phyloP scores from a whole-genome alignment of 2,888 invertebrate species.

The Drosophila recens region DNA sequence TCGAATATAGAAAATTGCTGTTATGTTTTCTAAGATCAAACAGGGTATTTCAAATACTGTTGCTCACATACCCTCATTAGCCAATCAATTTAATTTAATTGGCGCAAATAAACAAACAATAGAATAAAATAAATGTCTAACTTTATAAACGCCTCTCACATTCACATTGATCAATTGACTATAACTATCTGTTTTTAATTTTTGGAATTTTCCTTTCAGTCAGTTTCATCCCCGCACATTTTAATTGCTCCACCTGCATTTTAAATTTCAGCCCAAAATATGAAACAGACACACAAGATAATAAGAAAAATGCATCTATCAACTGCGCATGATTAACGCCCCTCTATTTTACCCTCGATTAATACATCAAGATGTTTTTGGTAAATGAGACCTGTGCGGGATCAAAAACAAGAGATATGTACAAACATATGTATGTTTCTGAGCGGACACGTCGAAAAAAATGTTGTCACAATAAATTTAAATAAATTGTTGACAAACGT shows the following conservation, averaged over 20 bases:
- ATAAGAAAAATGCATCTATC: slow-evolving; percentile 50
- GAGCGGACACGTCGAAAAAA: slow-evolving; percentile 30
- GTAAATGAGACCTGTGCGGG: slow-evolving; percentile 21
- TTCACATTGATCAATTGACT: slow-evolving; percentile 58
- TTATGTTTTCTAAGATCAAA: too few species aligned
- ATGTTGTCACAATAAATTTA: slow-evolving; percentile 82
- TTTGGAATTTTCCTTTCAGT: slow-evolving; percentile 23
- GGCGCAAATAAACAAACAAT: slow-evolving; percentile 17
- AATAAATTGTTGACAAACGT: slow-evolving; percentile 82
- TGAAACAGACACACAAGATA: not conserved
- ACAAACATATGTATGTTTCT: slow-evolving; percentile 11
- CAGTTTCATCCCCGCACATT: slow-evolving; percentile 23
- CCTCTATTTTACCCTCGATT: slow-evolving; percentile 53
- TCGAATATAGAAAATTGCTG: not conserved
- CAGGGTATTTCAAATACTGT: not conserved
- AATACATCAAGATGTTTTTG: slow-evolving; percentile 67
- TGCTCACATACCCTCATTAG: slow-evolving; percentile 16
- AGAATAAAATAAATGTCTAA: slow-evolving; percentile 31
- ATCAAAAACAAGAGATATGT: slow-evolving; percentile 17
- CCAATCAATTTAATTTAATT: slow-evolving; percentile 2
- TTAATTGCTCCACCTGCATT: slow-evolving; percentile 76
- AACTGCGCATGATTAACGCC: slow-evolving; percentile 71
- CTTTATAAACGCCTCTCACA: slow-evolving; percentile 48
- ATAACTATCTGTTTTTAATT: slow-evolving; percentile 25
- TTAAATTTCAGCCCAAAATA: slow-evolving; percentile 35